phyloP scores from a whole-genome alignment of 2,888 invertebrate genomes.

The Pterostichus madidus region DNA sequence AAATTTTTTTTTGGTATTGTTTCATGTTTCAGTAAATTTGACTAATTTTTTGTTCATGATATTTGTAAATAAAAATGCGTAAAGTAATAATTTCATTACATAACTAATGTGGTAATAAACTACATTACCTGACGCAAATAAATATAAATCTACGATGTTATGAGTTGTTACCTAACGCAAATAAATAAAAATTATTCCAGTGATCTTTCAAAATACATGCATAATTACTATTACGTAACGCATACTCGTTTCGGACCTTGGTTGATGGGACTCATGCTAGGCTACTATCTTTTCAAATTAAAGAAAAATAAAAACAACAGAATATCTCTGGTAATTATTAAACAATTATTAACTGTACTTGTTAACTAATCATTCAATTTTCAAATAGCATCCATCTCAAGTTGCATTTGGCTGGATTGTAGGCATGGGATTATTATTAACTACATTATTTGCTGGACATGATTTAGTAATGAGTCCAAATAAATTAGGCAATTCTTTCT shows the following conservation, averaged over 20 bases:
- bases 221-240: constrained; percentile 23
- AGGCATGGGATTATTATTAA: constrained; percentile 23
- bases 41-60: neutral
- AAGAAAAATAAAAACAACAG: constrained; percentile 17
- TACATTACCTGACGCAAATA: neutral
- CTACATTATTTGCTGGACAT: constrained; percentile 17
- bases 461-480: neutral
- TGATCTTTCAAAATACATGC: neutral
- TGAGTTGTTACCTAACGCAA: no score
- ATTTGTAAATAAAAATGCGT: neutral
- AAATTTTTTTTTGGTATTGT: neutral
- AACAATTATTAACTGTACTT: neutral
- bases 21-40: neutral
- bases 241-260: constrained; percentile 59
- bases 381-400: constrained; percentile 18
- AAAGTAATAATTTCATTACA: no score
- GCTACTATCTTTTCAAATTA: constrained; percentile 53
- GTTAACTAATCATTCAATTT: neutral
- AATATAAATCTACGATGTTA: neutral
- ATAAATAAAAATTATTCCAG: constrained; percentile 28
- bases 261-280: constrained; percentile 59
- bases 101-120: neutral
- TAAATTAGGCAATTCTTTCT: constrained; percentile 37
- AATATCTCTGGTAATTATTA: constrained; percentile 26
- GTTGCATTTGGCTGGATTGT: constrained; percentile 50